Base-by-base conservation (phyloP, 2,113 vertebrate genomes). In the Toxotes jaculatrix region DNA sequence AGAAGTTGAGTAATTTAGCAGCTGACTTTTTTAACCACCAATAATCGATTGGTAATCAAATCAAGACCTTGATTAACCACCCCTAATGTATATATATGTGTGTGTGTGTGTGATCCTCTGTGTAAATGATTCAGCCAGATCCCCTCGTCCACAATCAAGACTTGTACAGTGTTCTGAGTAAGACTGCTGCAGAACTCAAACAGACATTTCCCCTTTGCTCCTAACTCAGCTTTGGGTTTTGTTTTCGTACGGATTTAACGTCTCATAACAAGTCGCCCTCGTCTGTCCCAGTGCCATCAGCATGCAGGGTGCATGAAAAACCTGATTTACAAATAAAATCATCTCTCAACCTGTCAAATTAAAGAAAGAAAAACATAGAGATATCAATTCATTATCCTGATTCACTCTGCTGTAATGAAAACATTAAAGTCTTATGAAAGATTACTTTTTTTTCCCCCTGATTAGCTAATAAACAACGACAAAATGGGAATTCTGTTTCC, bases 401-500 rank as follows among this genome's bases (percentile, higher is more conserved):
- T 14, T 19, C 38, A 7, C 27, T 38, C 16, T 57, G 45, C 56
- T 49, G 55, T 34, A 69, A 74, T 59, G 43, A 66, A 73, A 79
- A 43, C 6, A 51, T 79, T 56, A 70, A 71, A 38, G 47, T 45
- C 1, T 4, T 71, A 66, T 75, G 59, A 75, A 61, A 74, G 34
- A 40, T 61, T 5, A 53, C 31, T 23, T 60, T 79, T 77, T 77
- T 21, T 57, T 69, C 0, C 10, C 10, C 36, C 42, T 64, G 64
- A 19, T 55, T 62, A 45, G 69, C 34, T 64, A 31, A 64, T 71
- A 71, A 80, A 82, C 61, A 75, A n/a, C 47, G 43, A 63, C 31
- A 60, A 45, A 66, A 40, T 59, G 3, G 5, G 21, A 62, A 32
- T 40, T 10, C 31, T 11, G 0, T 17, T 75, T 69, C 56, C 51